These are phyloP conservation scores for Anoplius nigerrimus DNA, from an alignment of 2,888 invertebrate species.

Conservation along the genomic window DNA sequence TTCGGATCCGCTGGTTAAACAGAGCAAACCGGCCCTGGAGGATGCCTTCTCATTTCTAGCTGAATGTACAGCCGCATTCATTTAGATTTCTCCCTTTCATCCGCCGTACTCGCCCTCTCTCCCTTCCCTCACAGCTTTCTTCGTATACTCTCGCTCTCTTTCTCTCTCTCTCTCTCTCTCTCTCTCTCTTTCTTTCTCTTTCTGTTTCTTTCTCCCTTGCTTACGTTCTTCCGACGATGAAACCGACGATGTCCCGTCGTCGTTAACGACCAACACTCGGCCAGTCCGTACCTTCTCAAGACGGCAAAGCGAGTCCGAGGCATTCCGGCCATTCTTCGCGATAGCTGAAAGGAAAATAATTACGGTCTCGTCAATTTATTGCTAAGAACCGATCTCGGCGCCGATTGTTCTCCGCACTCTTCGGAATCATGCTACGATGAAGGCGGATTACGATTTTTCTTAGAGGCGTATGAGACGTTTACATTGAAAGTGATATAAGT, in stretches of 20 bases:
- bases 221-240: no score
- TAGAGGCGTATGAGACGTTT: no score
- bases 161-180: no score
- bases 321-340: slow-evolving; percentile 9
- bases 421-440: no score
- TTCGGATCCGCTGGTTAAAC: slow-evolving; percentile 35
- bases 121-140: slow-evolving; percentile 3
- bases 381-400: slow-evolving; percentile 12
- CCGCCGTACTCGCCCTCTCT: background rate
- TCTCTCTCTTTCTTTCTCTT: slow-evolving; percentile 25
- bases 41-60: slow-evolving; percentile 38
- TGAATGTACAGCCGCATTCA: slow-evolving; percentile 36
- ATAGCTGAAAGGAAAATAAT: slow-evolving; percentile 26
- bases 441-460: no score
- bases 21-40: slow-evolving; percentile 35
- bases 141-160: no score
- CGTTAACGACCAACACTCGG: slow-evolving; percentile 21
- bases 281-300: slow-evolving; percentile 8
- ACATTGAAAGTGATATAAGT: no score
- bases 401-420: background rate
- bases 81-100: slow-evolving; percentile 31
- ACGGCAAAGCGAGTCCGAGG: slow-evolving; percentile 10
- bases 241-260: background rate
- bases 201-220: slow-evolving; percentile 24
- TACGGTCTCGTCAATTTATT: slow-evolving; percentile 34